Base-by-base conservation (phyloP, 2,888 invertebrate genomes). In the Augochlorella aurata region DNA sequence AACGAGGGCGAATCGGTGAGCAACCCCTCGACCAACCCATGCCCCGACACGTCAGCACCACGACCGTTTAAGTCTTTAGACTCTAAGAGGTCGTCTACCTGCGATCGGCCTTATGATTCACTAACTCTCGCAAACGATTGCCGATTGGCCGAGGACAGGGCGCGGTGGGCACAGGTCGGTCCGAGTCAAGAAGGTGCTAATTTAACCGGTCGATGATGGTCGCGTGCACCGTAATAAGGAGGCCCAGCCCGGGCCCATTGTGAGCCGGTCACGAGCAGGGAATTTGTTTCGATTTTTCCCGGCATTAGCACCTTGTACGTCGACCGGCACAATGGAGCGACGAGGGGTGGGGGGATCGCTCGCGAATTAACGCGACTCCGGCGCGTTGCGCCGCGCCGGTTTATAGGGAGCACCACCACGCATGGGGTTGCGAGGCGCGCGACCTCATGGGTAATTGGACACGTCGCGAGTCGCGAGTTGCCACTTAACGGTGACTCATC, bases 401-500 rank as follows among this genome's bases (percentile, higher is more conserved):
- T 81, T 24, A 85, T 78, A 81, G 80, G 74, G 71, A 67, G 61
- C 45, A 24, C 58, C 29, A 38, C 29, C 61, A 24, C 58, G 7
- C 24, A 61, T 78, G 79, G 84, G 83, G 84, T 85, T 83, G 87
- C 82, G 77, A 83, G 84, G 52, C 16, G 29, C 83, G 81, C 79
- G 90, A 90, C 89, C 90, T 89, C 80, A 81, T 80, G 75, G 85
- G 84, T 86, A 88, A 88, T 88, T 87, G 89, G 85, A 86, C 24
- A 58, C 84, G 84, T 84, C 82, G 84, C 86, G 77, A 82, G 83
- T 82, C 38, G 38, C 86, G 77, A 81, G 83, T 82, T 83, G 86
- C 71, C 86, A 88, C 85, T 89, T 85, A 87, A 79, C 85, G 76
- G 85, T 89, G 90, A 90, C 80, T 90, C 90, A 90, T 82, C 79